A percentile compares a stretch with the other conserved stretches of the same genome.
These are phyloP conservation scores for Apotomis capreana DNA, from an alignment of 2,888 invertebrate genomes.

Conservation along the genomic window DNA sequence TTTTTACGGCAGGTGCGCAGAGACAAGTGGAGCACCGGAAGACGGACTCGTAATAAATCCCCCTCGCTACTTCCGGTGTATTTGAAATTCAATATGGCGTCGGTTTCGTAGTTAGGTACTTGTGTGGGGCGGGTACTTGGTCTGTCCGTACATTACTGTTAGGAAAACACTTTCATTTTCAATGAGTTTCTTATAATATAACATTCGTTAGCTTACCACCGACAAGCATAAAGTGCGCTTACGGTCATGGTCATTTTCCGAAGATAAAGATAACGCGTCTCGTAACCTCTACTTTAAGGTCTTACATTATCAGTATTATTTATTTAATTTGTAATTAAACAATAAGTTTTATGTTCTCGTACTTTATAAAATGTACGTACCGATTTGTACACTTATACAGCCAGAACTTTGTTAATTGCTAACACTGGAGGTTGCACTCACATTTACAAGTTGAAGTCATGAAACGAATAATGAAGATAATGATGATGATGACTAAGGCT, in stretches of 20 bases:
- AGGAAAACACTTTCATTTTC: conserved; percentile 47
- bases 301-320: neutral
- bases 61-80: conserved; percentile 66
- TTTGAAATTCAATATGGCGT: conserved; percentile 63
- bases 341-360: neutral
- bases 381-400: too few species aligned
- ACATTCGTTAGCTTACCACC: neutral
- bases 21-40: conserved; percentile 68
- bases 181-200: neutral
- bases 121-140: conserved; percentile 44
- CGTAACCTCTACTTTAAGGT: neutral
- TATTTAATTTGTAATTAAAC: neutral
- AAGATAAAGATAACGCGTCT: conserved; percentile 22
- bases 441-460: too few species aligned
- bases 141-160: conserved; percentile 41
- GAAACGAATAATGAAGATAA: too few species aligned
- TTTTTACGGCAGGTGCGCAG: conserved; percentile 58
- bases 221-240: too few species aligned
- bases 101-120: conserved; percentile 49
- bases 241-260: too few species aligned
- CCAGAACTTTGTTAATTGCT: too few species aligned
- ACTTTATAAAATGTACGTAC: neutral
- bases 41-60: conserved; percentile 67
- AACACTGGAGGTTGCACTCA: too few species aligned
- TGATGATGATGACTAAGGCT: too few species aligned